These are phyloP conservation scores for Lamellibrachia columna DNA, from an alignment of 2,888 invertebrate genomes.

Conservation along the genomic window DNA sequence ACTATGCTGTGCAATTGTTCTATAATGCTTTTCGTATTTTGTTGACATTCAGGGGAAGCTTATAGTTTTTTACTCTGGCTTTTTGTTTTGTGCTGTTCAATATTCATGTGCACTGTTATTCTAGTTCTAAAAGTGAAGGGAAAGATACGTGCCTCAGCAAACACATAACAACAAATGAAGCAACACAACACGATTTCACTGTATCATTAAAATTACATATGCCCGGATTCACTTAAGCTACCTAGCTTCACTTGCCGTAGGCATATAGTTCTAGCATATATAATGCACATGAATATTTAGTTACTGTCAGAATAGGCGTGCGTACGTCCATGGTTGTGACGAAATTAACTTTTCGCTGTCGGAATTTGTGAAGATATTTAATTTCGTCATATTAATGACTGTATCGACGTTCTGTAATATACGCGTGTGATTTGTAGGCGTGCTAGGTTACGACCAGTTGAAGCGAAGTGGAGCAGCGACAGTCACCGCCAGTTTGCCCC, in stretches of 20 bases:
- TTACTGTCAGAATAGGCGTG: background rate
- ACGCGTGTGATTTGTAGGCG: background rate
- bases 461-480: conserved; percentile 13
- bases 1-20: background rate
- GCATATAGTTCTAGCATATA: background rate
- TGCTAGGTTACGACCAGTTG: background rate
- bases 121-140: background rate
- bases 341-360: background rate
- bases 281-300: conserved; percentile 9
- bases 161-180: background rate
- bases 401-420: background rate
- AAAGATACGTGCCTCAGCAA: background rate
- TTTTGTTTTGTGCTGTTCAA: background rate
- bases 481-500: conserved; percentile 43
- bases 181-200: background rate
- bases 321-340: background rate
- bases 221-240: background rate
- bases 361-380: background rate
- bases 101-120: background rate
- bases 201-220: background rate
- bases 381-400: background rate
- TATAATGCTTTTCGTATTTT: background rate
- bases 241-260: background rate
- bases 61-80: background rate
- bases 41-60: too few relatives aligned